A percentile compares a stretch with the other conserved stretches of the same genome.
phyloP scores from a whole-genome alignment of 1,140 invertebrate genomes.

The Plutomurus gul region DNA sequence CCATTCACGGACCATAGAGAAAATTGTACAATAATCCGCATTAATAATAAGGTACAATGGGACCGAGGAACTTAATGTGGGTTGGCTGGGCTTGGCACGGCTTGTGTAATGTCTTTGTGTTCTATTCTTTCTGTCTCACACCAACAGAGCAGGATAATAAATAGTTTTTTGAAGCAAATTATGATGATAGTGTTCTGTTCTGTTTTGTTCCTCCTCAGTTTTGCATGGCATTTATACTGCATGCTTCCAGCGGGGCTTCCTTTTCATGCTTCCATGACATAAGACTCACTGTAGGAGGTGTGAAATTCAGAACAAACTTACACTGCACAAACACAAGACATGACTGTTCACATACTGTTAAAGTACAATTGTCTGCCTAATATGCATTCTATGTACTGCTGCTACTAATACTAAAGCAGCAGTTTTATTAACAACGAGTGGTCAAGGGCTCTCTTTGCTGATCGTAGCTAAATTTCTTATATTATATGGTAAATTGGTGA shows the following conservation, averaged over 20 bases:
- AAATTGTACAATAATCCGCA: constrained; percentile 1
- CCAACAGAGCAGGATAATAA: constrained; percentile 11
- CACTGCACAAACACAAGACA: neutral
- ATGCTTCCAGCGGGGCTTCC: neutral
- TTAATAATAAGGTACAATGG: neutral
- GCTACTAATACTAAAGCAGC: no score
- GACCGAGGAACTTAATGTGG: neutral
- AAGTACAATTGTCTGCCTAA: no score
- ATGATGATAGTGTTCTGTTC: neutral
- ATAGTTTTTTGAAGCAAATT: constrained; percentile 14
- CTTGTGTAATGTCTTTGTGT: neutral
- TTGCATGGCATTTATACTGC: neutral
- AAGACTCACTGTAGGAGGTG: neutral
- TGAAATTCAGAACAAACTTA: neutral
- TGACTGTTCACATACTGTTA: no score
- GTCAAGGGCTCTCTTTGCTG: no score
- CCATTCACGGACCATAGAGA: no score
- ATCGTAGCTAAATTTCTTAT: no score
- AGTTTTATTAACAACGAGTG: no score
- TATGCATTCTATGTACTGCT: no score
- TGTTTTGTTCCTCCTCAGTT: neutral
- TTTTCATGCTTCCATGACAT: neutral
- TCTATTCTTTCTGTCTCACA: neutral
- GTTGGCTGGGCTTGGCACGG: neutral
- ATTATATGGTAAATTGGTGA: no score